A percentile compares a stretch with the other conserved stretches of the same genome.
phyloP scores from a whole-genome alignment of 2,888 invertebrate genomes.

The Tanytarsus gracilentus region DNA sequence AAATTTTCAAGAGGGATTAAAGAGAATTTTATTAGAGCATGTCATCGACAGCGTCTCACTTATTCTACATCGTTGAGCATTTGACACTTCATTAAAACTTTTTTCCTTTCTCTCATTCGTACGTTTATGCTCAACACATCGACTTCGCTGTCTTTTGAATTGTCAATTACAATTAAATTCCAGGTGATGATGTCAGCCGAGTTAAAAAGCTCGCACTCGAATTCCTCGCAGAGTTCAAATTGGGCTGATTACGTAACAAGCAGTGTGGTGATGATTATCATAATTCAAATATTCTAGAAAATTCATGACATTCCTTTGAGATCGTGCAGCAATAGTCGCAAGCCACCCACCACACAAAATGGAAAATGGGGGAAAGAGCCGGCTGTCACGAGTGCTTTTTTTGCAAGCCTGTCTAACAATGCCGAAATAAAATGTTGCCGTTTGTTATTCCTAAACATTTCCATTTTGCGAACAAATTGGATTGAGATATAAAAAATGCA shows the following conservation, averaged over 20 bases:
- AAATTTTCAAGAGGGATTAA: too few relatives aligned
- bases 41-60: slow-evolving; percentile 6
- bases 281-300: too few relatives aligned
- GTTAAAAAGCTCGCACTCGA: too few relatives aligned
- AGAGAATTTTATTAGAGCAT: too few relatives aligned
- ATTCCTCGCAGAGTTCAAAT: too few relatives aligned
- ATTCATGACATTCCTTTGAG: too few relatives aligned
- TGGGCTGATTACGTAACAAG: too few relatives aligned
- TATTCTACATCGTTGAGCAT: not conserved
- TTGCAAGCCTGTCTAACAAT: not conserved
- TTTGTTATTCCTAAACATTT: not conserved
- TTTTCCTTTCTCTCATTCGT: slow-evolving; percentile 1
- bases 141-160: not conserved
- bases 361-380: too few relatives aligned
- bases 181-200: too few relatives aligned
- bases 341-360: too few relatives aligned
- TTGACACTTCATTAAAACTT: not conserved
- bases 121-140: not conserved
- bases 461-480: not conserved
- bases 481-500: not conserved
- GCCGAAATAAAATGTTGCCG: not conserved
- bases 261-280: too few relatives aligned
- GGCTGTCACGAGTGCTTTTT: not conserved
- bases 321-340: too few relatives aligned
- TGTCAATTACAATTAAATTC: not conserved